Conservation (phyloP, 1,140 invertebrate species). For the Andricus grossulariae region DNA sequence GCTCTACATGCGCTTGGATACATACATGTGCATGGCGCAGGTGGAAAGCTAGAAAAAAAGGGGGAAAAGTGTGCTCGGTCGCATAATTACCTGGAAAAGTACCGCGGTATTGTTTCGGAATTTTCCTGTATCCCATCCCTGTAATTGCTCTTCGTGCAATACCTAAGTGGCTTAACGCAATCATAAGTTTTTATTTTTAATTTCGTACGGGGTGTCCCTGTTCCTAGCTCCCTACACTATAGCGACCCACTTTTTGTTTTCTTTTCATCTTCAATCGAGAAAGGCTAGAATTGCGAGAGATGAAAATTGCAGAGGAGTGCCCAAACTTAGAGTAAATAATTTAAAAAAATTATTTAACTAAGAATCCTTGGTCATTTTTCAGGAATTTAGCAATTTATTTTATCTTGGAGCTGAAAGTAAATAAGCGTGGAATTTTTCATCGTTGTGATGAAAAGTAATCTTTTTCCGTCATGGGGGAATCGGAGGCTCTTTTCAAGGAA, state of each 20-base stretch:
- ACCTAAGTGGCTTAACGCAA: conserved; percentile 45
- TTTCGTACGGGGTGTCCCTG: conserved; percentile 35
- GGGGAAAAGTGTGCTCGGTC: conserved; percentile 28
- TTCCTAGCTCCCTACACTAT: neutral
- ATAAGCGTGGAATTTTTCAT: neutral
- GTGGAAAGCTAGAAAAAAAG: neutral
- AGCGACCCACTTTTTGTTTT: neutral
- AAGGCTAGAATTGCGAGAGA: neutral
- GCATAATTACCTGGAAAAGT: neutral
- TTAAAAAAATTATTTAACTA: neutral
- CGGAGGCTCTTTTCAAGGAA: neutral
- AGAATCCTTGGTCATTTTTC: no score
- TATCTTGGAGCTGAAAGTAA: neutral
- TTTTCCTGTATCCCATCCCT: conserved; percentile 28
- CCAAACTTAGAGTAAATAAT: neutral
- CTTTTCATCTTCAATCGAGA: neutral
- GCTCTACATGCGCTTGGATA: conserved; percentile 28
- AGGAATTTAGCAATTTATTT: no score
- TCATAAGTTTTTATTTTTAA: conserved; percentile 62
- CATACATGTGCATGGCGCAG: neutral
- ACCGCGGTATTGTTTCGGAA: conserved; percentile 45
- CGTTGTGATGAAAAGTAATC: neutral
- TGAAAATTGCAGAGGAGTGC: neutral
- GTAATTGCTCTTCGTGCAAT: conserved; percentile 18
- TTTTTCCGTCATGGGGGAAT: neutral